phyloP scores from a whole-genome alignment of 2,797 vertebrate genomes.

The Microctenopoma steveboyesi region DNA sequence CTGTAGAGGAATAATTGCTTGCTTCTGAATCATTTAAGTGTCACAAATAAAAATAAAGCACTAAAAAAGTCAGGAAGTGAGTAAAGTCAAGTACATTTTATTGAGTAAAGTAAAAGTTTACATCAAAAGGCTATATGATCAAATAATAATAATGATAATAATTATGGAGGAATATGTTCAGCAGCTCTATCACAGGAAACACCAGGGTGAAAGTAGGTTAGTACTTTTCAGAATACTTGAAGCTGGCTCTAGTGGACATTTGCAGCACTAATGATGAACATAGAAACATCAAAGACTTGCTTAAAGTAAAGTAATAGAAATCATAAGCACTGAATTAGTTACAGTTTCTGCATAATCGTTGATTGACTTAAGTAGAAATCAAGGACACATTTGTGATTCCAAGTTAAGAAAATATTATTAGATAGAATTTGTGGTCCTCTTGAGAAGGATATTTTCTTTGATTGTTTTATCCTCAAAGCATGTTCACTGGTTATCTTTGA shows the following conservation, averaged over 20 bases:
- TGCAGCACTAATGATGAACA: constrained; percentile 6
- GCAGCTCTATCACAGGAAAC: not conserved
- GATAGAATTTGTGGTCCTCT: constrained; percentile 2
- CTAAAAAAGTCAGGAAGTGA: too few species aligned
- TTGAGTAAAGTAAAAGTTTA: constrained; percentile 9
- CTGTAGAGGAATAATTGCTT: too few species aligned
- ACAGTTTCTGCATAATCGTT: not conserved
- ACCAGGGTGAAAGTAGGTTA: not conserved
- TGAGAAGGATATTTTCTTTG: constrained; percentile 10
- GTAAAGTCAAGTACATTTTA: not conserved
- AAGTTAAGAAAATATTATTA: constrained; percentile 11
- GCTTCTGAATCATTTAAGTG: too few species aligned
- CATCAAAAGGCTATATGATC: constrained; percentile 39
- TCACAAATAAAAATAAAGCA: too few species aligned
- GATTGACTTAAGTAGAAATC: constrained; percentile 8
- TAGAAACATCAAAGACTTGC: constrained; percentile 8
- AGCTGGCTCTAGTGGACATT: not conserved
- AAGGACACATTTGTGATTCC: constrained; percentile 8
- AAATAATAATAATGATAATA: constrained; percentile 38
- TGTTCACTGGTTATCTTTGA: not conserved
- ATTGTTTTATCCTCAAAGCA: constrained; percentile 5
- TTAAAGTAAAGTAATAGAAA: constrained; percentile 14
- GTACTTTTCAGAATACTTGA: not conserved
- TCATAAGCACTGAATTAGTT: not conserved
- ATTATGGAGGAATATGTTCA: constrained; percentile 6